Conservation (phyloP, 2,797 vertebrate genomes). For the Thaleichthys pacificus region DNA sequence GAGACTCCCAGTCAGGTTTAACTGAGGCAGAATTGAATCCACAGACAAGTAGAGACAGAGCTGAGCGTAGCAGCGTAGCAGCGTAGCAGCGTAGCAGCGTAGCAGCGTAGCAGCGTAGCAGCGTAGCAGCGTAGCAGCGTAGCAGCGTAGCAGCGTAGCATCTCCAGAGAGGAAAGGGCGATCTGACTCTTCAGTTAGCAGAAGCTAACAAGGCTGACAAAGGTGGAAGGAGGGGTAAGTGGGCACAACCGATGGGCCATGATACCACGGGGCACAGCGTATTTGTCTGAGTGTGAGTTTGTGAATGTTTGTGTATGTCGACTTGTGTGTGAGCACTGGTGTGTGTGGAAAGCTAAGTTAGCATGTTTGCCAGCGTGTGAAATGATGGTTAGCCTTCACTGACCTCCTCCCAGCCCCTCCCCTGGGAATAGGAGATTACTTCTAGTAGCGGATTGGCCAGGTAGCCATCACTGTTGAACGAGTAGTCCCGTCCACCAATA, state of each 20-base stretch:
- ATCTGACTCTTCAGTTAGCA: constrained; percentile 21
- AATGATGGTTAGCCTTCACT: constrained; percentile 40
- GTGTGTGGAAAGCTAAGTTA: background rate
- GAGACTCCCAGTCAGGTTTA: background rate
- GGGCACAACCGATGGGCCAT: constrained; percentile 1
- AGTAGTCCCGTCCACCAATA: constrained; percentile 81
- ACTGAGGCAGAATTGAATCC: background rate
- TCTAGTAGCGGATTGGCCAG: constrained; percentile 83
- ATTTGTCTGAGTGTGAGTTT: background rate
- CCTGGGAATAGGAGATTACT: constrained; percentile 80
- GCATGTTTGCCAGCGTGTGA: constrained; percentile 3
- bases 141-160: no score
- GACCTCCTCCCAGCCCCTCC: constrained; percentile 84
- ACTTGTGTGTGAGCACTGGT: background rate
- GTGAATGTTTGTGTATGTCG: background rate
- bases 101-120: no score
- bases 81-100: no score
- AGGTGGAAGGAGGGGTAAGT: constrained; percentile 2
- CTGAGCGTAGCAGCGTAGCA: no score
- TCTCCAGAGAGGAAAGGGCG: no score
- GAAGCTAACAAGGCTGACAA: background rate
- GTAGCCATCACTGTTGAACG: constrained; percentile 84
- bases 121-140: no score
- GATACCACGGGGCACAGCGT: background rate
- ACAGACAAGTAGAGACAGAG: no score